Percentiles rank a stretch among this genome's conserved stretches.
phyloP scores from a whole-genome alignment of 2,797 vertebrate genomes.

The Xiphorhynchus erythropygius region DNA sequence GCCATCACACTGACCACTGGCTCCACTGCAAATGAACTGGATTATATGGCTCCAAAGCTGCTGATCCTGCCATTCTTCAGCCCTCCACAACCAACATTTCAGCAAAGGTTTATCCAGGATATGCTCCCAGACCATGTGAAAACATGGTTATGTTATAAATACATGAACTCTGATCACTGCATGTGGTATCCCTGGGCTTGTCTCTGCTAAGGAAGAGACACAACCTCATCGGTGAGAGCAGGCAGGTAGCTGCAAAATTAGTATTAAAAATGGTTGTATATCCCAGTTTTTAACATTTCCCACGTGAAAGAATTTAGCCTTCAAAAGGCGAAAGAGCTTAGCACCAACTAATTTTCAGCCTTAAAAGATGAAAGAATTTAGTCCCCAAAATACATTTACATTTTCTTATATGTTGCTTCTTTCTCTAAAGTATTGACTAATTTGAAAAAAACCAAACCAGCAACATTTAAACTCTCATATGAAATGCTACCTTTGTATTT shows the following conservation, averaged over 20 bases:
- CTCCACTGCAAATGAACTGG: not conserved
- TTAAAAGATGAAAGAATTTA: not conserved
- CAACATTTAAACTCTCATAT: not conserved
- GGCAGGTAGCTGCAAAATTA: not conserved
- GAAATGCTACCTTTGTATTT: not conserved
- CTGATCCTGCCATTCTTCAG: not conserved
- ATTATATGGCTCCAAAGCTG: not conserved
- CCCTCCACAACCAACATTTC: not conserved
- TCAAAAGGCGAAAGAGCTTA: not conserved
- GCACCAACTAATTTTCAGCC: not conserved
- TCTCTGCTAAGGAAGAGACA: not conserved
- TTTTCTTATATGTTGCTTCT: not conserved
- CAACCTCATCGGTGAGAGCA: not conserved
- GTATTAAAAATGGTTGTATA: not conserved
- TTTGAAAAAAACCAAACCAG: not conserved
- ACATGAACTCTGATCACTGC: not conserved
- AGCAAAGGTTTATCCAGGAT: not conserved
- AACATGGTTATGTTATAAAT: not conserved
- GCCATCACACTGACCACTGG: not conserved
- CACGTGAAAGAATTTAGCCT: not conserved
- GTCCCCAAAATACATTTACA: not conserved
- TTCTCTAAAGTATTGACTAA: not conserved
- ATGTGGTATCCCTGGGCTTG: accelerated
- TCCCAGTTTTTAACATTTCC: not conserved
- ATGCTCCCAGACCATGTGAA: not conserved